Evolutionary conservation across 1,140 invertebrate genomes (phyloP).

Genomic region (Drosophila tristis): DNA sequence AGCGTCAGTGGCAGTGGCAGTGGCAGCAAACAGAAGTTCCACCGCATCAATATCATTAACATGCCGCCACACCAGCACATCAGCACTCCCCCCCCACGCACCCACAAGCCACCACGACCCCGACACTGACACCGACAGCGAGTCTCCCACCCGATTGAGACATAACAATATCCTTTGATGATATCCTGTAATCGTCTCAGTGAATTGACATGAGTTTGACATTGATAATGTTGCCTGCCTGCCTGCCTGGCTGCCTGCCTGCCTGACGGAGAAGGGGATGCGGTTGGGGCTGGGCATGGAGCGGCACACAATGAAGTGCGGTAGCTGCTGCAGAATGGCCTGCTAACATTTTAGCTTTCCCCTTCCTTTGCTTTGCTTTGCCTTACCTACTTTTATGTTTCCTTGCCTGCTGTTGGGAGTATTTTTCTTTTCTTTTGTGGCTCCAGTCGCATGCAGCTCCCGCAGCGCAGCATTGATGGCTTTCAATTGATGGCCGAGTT

Average conservation of each 20-base stretch:
- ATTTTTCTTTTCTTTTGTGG: too few species aligned
- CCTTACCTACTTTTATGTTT: too few species aligned
- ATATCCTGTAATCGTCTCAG: constrained; percentile 75
- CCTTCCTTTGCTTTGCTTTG: too few species aligned
- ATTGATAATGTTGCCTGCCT: constrained; percentile 62
- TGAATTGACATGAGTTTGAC: constrained; percentile 81
- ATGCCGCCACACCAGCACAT: constrained; percentile 12
- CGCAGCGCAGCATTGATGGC: too few species aligned
- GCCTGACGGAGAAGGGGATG: too few species aligned
- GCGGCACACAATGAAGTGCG: too few species aligned
- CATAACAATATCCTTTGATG: constrained; percentile 81
- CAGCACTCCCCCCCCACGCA: background rate
- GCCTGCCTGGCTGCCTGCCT: too few species aligned
- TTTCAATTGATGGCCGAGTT: constrained; percentile 32
- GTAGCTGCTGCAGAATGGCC: too few species aligned
- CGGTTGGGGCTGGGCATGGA: too few species aligned
- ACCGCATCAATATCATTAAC: constrained; percentile 56
- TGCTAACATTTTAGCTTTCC: too few species aligned
- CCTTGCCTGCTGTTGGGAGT: too few species aligned
- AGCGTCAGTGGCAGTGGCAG: background rate
- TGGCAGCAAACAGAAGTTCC: constrained; percentile 35
- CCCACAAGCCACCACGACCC: constrained; percentile 7
- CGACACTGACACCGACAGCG: background rate
- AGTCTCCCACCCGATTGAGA: constrained; percentile 58
- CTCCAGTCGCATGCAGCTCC: constrained; percentile 32